A percentile compares a stretch with the other conserved stretches of the same genome.
These are phyloP conservation scores for Spatulosminthurus flaviceps DNA, from an alignment of 2,888 invertebrate species.

Conservation along the genomic window DNA sequence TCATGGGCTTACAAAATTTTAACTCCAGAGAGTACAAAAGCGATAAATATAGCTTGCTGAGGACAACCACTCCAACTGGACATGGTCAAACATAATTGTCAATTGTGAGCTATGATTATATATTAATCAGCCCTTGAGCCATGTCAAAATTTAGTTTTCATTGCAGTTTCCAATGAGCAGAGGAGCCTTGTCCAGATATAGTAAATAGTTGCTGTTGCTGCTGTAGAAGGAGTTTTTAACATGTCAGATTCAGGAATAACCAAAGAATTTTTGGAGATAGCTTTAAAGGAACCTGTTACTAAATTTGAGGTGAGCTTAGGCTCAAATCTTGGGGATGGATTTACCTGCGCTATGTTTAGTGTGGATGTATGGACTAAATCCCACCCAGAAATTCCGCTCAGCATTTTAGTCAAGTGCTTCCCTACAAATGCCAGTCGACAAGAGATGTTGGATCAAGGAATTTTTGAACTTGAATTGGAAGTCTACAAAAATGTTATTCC, in stretches of 20 bases:
- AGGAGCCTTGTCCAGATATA: no score
- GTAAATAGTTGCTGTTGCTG: no score
- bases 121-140: no score
- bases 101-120: no score
- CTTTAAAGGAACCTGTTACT: background rate
- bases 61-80: no score
- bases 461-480: slow-evolving; percentile 50
- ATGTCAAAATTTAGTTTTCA: no score
- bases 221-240: no score
- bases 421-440: slow-evolving; percentile 53
- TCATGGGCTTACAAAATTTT: no score
- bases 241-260: slow-evolving; percentile 5
- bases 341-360: slow-evolving; percentile 24
- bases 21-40: no score
- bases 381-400: background rate
- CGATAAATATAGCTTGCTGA: no score
- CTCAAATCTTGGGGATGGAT: slow-evolving; percentile 41
- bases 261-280: slow-evolving; percentile 42
- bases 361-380: slow-evolving; percentile 21
- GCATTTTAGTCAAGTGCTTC: slow-evolving; percentile 51
- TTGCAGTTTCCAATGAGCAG: no score
- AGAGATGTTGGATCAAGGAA: slow-evolving; percentile 39
- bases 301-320: slow-evolving; percentile 24
- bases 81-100: no score
- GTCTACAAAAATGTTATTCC: slow-evolving; percentile 48